Percentiles rank a stretch among this genome's conserved stretches.
These are phyloP conservation scores for Drosophila rellima DNA, from an alignment of 2,888 invertebrate genomes.

Conservation along the genomic window DNA sequence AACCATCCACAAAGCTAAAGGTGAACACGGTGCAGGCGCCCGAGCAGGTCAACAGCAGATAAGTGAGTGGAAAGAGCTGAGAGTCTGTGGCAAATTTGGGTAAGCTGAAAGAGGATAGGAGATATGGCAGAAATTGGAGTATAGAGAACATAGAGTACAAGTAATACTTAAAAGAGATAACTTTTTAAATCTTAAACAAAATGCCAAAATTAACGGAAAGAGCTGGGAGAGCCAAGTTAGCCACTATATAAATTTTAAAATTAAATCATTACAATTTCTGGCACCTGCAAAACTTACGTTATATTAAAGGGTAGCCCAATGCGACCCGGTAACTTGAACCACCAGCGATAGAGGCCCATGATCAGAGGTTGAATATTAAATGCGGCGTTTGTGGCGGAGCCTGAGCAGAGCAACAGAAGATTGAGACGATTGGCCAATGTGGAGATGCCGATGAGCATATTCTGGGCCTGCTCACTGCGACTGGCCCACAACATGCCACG, in stretches of 20 bases:
- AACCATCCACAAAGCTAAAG: constrained; percentile 83
- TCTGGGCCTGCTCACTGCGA: constrained; percentile 43
- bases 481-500: constrained; percentile 60
- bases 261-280: neutral
- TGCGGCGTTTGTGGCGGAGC: constrained; percentile 69
- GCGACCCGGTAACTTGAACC: constrained; percentile 55
- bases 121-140: neutral
- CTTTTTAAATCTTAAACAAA: too few relatives aligned
- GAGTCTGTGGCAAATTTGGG: constrained; percentile 70
- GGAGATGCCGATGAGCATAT: constrained; percentile 67
- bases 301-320: constrained; percentile 79
- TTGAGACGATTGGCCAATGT: constrained; percentile 61
- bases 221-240: too few relatives aligned
- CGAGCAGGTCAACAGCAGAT: constrained; percentile 73
- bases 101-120: constrained; percentile 53
- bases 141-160: neutral
- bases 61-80: constrained; percentile 77
- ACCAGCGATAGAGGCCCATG: constrained; percentile 60
- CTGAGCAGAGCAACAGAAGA: constrained; percentile 70
- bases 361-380: constrained; percentile 78
- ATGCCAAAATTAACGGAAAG: too few relatives aligned
- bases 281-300: constrained; percentile 59
- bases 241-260: too few relatives aligned
- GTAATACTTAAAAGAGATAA: too few relatives aligned
- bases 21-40: constrained; percentile 81